A percentile compares a stretch with the other conserved stretches of the same genome.
Evolutionary conservation across 2,888 invertebrate species (phyloP).

Genomic region (Sipunculus nudus): DNA sequence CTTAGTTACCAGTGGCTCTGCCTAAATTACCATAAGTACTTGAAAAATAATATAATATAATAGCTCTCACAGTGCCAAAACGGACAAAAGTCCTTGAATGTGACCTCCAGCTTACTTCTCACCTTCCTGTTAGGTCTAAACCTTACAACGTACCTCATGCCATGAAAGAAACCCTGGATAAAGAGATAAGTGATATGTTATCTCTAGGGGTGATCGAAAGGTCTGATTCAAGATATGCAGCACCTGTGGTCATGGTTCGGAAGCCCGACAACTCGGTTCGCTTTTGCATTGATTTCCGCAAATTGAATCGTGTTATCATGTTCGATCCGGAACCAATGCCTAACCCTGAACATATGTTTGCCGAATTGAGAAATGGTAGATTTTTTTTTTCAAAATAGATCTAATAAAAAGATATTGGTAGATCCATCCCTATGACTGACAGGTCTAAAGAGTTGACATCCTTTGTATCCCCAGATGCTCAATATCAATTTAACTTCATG

Average conservation of each 20-base stretch:
- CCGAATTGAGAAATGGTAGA: neutral
- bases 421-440: neutral
- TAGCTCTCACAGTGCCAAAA: too few species aligned
- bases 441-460: neutral
- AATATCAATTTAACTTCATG: neutral
- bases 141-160: too few species aligned
- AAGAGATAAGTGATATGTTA: too few species aligned
- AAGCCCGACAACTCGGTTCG: neutral
- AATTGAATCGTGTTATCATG: neutral
- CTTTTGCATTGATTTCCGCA: conserved; percentile 2
- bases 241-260: neutral
- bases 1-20: too few species aligned
- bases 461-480: conserved; percentile 2
- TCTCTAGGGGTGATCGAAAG: neutral
- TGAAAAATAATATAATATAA: too few species aligned
- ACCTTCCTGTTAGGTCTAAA: too few species aligned
- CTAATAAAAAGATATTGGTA: conserved; percentile 6
- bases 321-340: conserved; percentile 7
- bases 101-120: too few species aligned
- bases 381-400: conserved; percentile 1
- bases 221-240: neutral
- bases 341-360: neutral
- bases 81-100: too few species aligned
- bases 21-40: too few species aligned
- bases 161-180: too few species aligned